phyloP scores from a whole-genome alignment of 2,888 invertebrate genomes.

The Cetonia aurata region DNA sequence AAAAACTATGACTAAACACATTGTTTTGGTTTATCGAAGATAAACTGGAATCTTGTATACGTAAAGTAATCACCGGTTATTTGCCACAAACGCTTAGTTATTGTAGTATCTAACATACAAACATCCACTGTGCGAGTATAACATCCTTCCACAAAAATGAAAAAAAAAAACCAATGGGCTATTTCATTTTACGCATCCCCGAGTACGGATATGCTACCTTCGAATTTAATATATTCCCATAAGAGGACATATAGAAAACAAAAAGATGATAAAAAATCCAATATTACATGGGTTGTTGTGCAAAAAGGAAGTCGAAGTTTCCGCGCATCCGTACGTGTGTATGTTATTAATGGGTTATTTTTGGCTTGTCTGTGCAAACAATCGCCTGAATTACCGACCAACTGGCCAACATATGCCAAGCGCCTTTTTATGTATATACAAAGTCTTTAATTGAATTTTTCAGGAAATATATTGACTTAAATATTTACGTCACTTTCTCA shows the following conservation, averaged over 20 bases:
- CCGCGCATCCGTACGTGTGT: not conserved
- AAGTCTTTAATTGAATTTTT: conserved; percentile 11
- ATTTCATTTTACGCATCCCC: conserved; percentile 4
- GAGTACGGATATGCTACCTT: not conserved
- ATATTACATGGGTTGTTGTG: not conserved
- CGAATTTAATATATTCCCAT: not conserved
- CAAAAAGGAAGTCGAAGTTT: conserved; percentile 6
- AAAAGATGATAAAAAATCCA: conserved; percentile 2
- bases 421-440: not conserved
- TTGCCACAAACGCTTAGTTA: no score
- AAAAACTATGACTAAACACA: no score
- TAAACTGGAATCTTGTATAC: no score
- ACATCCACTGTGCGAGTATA: no score
- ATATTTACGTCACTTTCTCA: no score
- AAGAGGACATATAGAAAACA: not conserved
- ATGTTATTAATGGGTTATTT: conserved; percentile 16
- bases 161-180: not conserved
- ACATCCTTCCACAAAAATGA: no score
- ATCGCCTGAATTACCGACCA: conserved; percentile 1
- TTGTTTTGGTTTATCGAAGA: no score
- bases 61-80: no score
- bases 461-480: not conserved
- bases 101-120: no score
- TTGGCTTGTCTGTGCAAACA: conserved; percentile 9
- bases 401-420: conserved; percentile 10